A percentile compares a stretch with the other conserved stretches of the same genome.
Conservation (phyloP, 2,113 vertebrate genomes). For the Tamias sibiricus region DNA sequence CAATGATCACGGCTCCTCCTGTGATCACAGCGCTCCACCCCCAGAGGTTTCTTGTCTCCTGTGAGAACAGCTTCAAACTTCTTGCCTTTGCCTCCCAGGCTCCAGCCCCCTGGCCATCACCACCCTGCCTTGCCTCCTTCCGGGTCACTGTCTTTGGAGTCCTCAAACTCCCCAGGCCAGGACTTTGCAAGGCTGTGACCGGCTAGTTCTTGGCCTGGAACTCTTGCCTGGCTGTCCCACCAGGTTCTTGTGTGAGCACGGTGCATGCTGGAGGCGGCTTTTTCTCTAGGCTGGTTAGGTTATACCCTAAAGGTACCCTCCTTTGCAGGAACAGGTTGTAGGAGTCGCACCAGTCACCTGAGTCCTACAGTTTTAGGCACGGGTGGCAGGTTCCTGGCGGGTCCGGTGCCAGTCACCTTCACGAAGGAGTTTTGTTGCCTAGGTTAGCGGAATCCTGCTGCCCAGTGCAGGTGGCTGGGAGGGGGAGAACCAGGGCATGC, state of each 20-base stretch:
- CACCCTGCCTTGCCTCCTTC: neutral
- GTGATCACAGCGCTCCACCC: neutral
- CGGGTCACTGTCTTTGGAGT: neutral
- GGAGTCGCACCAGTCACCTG: neutral
- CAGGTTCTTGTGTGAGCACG: too few relatives aligned
- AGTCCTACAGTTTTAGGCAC: neutral
- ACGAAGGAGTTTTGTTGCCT: neutral
- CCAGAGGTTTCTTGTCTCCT: neutral
- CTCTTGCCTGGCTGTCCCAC: too few relatives aligned
- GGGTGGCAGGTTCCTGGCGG: neutral
- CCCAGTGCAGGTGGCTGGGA: fast-evolving
- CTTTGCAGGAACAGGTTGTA: neutral
- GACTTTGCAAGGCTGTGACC: neutral
- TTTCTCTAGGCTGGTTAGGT: neutral
- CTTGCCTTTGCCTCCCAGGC: neutral
- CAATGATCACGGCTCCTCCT: fast-evolving
- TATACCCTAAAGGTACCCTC: neutral
- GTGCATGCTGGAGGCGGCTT: neutral
- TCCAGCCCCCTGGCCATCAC: too few relatives aligned
- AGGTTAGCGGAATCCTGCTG: neutral
- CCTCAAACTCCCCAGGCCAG: neutral
- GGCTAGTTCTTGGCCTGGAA: neutral
- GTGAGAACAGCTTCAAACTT: neutral
- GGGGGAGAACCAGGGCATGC: neutral
- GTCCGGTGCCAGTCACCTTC: neutral